Base-by-base conservation (phyloP, 2,113 vertebrate species). In the Limanda limanda region DNA sequence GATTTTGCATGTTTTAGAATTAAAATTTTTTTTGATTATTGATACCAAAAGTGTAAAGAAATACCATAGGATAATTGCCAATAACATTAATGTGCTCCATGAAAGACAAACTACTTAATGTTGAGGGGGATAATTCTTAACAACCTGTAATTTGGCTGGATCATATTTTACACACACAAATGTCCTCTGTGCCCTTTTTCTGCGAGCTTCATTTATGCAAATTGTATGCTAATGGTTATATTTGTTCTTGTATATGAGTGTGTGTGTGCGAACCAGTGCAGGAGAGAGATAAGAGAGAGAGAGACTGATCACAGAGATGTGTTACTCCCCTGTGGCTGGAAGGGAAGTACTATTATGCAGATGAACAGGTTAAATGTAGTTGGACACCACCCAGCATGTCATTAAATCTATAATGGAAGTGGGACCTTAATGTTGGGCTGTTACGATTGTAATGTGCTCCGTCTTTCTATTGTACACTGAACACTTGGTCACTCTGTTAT, bases 301-400 rank as follows among this genome's bases (percentile, higher is more conserved):
- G 55, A 78, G 75, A 81, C 76, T 73, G 86, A 86, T 89, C 75
- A 74, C 79, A 67, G 7, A 73, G 83, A 85, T 71, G 64, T 80
- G 75, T 81, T 79, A 58, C 62, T 74, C 71, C 45, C 15, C 52
- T 63, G 77, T 48, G 78, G 77, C 77, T 85, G 56, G 76, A 68
- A 79, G 69, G 51, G 57, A 68, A 68, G 61, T 58, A 1, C 74
- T 72, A 91, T 92, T 92, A 93, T 93, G 92, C 82, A 93, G 77
- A 93, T 91, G 82, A 92, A 64, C 10, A 25, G 48, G 78, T 87
- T 87, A 82, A 86, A 89, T 80, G 84, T 70, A 74, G 84, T 51
- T 81, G 86, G 82, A 68, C 82, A 72, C 69, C 80, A 74, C 84
- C 75, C 80, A 77, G 82, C 55, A 59, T 77, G 82, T 76, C 89